A percentile compares a stretch with the other conserved stretches of the same genome.
Conservation (phyloP, 2,113 vertebrate species). For the Xenopus laevis region DNA sequence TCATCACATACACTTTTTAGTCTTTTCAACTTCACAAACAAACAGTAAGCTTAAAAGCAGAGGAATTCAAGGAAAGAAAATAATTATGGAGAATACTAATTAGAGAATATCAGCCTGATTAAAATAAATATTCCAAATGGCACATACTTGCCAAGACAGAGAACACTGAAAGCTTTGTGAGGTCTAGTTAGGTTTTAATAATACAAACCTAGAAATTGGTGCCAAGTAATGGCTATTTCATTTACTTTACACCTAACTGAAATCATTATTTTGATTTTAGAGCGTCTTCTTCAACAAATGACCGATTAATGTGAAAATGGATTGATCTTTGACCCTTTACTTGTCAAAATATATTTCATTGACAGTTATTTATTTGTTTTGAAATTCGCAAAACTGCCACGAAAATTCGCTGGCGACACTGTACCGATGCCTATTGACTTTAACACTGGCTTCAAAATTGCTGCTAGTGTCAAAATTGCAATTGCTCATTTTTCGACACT, state of each 20-base stretch:
- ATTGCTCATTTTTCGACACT: too few species aligned
- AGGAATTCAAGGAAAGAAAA: slow-evolving; percentile 15
- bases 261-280: not conserved
- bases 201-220: not conserved
- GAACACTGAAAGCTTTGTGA: slow-evolving; percentile 16
- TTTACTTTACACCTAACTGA: not conserved
- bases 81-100: slow-evolving; percentile 33
- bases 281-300: not conserved
- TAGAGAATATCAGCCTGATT: slow-evolving; percentile 11
- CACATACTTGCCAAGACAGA: not conserved
- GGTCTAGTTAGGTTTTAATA: not conserved
- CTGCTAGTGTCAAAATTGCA: too few species aligned
- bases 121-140: slow-evolving; percentile 17
- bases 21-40: slow-evolving; percentile 6
- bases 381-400: too few species aligned
- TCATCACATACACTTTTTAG: slow-evolving; percentile 7
- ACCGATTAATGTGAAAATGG: not conserved
- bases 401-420: too few species aligned
- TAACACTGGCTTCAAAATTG: too few species aligned
- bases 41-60: not conserved
- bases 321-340: not conserved
- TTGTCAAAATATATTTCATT: not conserved
- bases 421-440: too few species aligned
- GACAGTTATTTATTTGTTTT: too few species aligned
- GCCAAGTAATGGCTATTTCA: slow-evolving; percentile 7